Evolutionary conservation across 2,888 invertebrate genomes (phyloP), one percentile per base, ranked within the genome.

Genomic region (Malthinus seriepunctatus): DNA sequence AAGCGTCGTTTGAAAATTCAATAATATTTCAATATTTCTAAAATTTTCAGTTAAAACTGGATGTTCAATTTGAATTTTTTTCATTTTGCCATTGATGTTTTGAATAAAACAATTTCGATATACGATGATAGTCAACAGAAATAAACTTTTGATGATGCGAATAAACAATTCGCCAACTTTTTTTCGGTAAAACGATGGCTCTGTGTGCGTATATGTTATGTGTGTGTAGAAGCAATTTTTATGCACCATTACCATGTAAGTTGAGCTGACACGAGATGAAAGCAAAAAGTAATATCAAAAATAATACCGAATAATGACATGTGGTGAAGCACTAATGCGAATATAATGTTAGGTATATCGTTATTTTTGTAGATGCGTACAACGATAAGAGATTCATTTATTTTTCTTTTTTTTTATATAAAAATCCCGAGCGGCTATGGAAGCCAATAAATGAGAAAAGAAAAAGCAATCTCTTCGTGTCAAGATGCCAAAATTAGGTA

Each of bases 271-370:
- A 47, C 10, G 42, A 51, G 51, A 51, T 42, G 51, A 53, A 52
- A 55, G 51, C 45, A 51, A 47, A 51, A 33, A 47, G 55, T 35
- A 51, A 60, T 55, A 60, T 60, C 55, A 55, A 46, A 60, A 60
- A 60, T 60, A 60, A 60, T 60, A 44, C 47, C 46, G 54, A 60
- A 60, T 60, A 60, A 60, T 60, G 60, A 55, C 55, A 55, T 60
- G 60, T 51, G 55, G 50, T 44, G 48, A 60, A 49, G 59, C 62
- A 56, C 62, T 66, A 66, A 66, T 66, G 66, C 53, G 64, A 64
- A 66, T 60, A 63, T 66, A 66, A 66, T 66, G 66, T 63, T 60
- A 39, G 55, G 51, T 60, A 55, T 60, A 55, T 54, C 55, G 55
- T 54, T 60, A 51, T 54, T 55, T 55, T 44, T 51, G 55, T 42